A percentile compares a stretch with the other conserved stretches of the same genome.
Evolutionary conservation across 2,888 invertebrate species (phyloP).

Genomic region (Cephus nigrinus): DNA sequence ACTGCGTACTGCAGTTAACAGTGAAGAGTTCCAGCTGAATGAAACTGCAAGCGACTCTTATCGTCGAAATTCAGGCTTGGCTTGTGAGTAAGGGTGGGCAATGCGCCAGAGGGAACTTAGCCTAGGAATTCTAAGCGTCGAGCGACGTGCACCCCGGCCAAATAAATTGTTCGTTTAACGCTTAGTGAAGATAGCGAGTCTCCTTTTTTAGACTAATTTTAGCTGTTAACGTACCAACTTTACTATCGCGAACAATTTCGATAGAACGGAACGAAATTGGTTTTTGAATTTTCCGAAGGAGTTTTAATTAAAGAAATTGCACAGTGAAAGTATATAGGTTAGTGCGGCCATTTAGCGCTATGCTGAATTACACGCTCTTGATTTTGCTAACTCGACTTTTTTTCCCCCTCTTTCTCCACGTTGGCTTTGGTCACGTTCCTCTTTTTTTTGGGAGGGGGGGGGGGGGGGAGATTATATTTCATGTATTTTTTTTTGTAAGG

Average conservation of each 20-base stretch:
- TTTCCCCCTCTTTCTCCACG: not conserved
- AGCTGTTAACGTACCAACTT: not conserved
- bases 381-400: not conserved
- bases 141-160: not conserved
- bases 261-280: not conserved
- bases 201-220: not conserved
- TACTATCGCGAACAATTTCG: not conserved
- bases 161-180: not conserved
- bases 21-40: not conserved
- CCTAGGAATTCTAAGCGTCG: not conserved
- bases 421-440: not conserved
- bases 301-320: not conserved
- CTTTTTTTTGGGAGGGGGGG: not conserved
- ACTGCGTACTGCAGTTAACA: not conserved
- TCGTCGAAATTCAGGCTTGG: slow-evolving; percentile 27
- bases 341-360: not conserved
- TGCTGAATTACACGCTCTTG: not conserved
- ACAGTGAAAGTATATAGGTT: not conserved
- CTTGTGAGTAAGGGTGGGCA: slow-evolving; percentile 21
- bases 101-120: slow-evolving; percentile 21
- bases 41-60: slow-evolving; percentile 16
- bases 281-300: not conserved
- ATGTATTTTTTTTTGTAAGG: not conserved
- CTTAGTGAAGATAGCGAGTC: not conserved
- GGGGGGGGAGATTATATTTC: not conserved